Evolutionary conservation across 2,113 vertebrate species (phyloP).

Genomic region (Todiramphus chloris): DNA sequence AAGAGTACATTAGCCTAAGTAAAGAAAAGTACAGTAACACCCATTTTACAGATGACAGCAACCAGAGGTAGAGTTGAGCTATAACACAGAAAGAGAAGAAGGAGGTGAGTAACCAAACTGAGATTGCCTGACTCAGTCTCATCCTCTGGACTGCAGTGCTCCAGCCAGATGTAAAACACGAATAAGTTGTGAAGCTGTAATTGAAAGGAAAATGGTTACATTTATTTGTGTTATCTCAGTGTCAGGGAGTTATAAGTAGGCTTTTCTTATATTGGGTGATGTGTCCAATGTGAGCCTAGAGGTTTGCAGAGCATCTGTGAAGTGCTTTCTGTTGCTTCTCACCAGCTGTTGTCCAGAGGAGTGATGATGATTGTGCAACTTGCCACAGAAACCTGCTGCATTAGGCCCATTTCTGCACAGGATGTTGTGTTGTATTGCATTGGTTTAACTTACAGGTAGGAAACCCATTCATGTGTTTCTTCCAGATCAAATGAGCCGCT

Average conservation of each 20-base stretch:
- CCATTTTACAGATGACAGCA: not conserved
- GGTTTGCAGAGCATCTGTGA: not conserved
- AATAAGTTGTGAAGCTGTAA: not conserved
- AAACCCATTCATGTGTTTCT: not conserved
- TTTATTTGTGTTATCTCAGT: not conserved
- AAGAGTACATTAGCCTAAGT: not conserved
- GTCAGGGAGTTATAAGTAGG: not conserved
- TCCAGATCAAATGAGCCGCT: not conserved
- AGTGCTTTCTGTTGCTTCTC: not conserved
- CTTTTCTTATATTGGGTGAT: not conserved
- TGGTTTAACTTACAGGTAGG: not conserved
- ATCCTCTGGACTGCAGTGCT: not conserved
- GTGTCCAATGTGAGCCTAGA: not conserved
- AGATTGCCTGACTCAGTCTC: not conserved
- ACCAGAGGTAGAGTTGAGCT: not conserved
- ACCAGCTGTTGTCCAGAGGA: fast-evolving
- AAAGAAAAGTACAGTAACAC: not conserved
- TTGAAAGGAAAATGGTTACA: not conserved
- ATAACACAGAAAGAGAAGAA: not conserved
- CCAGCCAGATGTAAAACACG: not conserved
- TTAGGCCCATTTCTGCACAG: not conserved
- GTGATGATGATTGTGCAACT: not conserved
- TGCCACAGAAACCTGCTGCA: not conserved
- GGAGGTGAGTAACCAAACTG: fast-evolving
- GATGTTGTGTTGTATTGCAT: not conserved